Conservation (phyloP, 2,888 invertebrate genomes). For the Drosophila prostipennis region DNA sequence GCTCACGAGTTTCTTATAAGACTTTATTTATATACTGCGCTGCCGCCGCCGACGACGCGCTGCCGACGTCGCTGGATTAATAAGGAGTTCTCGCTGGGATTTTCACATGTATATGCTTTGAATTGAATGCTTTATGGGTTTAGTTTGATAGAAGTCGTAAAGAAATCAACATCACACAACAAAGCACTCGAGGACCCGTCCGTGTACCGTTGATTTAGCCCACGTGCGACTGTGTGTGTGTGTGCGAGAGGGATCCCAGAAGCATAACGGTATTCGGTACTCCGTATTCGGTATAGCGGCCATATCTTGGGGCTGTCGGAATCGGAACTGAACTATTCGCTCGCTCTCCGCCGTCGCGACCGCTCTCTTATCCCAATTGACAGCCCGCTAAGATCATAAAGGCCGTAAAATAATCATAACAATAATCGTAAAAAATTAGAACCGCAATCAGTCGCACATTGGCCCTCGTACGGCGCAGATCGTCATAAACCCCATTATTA, state of each 20-base stretch:
- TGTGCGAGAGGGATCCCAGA: slow-evolving; percentile 36
- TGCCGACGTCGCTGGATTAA: slow-evolving; percentile 79
- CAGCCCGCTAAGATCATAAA: slow-evolving; percentile 79
- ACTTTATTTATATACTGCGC: slow-evolving; percentile 81
- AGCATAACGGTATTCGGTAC: slow-evolving; percentile 33
- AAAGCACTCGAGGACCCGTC: slow-evolving; percentile 65
- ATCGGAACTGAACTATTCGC: slow-evolving; percentile 57
- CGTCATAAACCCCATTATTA: slow-evolving; percentile 6
- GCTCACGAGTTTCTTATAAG: slow-evolving; percentile 80
- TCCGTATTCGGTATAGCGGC: slow-evolving; percentile 4
- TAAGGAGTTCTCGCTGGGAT: slow-evolving; percentile 84
- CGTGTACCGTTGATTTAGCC: slow-evolving; percentile 23
- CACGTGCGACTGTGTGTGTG: slow-evolving; percentile 36
- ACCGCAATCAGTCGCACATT: slow-evolving; percentile 63
- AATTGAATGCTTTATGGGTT: slow-evolving; percentile 85
- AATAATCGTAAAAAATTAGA: slow-evolving; percentile 83
- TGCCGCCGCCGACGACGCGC: slow-evolving; percentile 23
- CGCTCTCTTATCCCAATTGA: slow-evolving; percentile 72
- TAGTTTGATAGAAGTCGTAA: slow-evolving; percentile 85
- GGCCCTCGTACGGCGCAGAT: slow-evolving; percentile 57
- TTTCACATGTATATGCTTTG: slow-evolving; percentile 85
- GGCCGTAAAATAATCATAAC: slow-evolving; percentile 83
- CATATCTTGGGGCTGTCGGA: slow-evolving; percentile 35
- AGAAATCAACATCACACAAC: slow-evolving; percentile 85
- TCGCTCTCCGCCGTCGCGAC: slow-evolving; percentile 71